Evolutionary conservation across 2,888 invertebrate species (phyloP).

Genomic region (Eupithecia tripunctaria): DNA sequence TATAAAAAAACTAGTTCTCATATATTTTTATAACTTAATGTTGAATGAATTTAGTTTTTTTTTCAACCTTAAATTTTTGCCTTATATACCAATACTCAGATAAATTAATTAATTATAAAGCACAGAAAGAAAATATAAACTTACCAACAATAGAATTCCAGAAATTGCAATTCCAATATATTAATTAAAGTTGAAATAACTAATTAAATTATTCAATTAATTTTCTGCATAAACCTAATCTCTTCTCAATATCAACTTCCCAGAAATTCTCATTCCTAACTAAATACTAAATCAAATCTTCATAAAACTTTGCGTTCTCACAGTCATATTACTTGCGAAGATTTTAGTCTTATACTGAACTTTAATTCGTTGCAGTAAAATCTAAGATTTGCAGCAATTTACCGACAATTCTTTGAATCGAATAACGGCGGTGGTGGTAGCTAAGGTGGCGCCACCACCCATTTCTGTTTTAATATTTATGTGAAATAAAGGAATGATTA

Average conservation of each 20-base stretch:
- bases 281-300: constrained; percentile 5
- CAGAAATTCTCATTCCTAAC: constrained; percentile 2
- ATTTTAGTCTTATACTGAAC: constrained; percentile 9
- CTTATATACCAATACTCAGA: no score
- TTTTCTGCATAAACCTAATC: not conserved
- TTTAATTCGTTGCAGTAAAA: constrained; percentile 23
- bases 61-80: no score
- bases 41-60: no score
- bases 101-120: no score
- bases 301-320: constrained; percentile 21
- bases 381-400: constrained; percentile 15
- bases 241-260: not conserved
- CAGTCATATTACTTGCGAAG: not conserved
- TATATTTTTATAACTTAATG: no score
- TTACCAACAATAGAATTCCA: not conserved
- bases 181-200: not conserved
- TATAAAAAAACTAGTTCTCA: no score
- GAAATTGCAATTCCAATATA: not conserved
- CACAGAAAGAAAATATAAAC: not conserved
- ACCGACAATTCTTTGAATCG: constrained; percentile 31
- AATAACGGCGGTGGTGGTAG: not conserved
- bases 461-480: not conserved
- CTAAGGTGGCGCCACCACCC: not conserved
- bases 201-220: not conserved
- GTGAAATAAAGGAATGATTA: not conserved